Evolutionary conservation across 2,888 invertebrate species (phyloP).

Genomic region (Stenchaetothrips biformis): DNA sequence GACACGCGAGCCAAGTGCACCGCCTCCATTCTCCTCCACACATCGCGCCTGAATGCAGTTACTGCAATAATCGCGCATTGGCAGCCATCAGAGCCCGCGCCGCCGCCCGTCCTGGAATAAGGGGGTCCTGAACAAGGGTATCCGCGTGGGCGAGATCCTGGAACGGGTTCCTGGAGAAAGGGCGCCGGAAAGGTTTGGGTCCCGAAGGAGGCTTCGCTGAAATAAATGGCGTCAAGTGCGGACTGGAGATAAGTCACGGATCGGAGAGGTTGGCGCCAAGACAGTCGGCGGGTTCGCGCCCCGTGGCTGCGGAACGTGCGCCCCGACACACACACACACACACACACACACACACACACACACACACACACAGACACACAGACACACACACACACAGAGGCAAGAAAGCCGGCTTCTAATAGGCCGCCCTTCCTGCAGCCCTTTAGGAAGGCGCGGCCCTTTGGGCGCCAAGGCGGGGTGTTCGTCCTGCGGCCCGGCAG

Average conservation of each 20-base stretch:
- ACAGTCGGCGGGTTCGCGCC: background rate
- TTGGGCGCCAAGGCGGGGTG: background rate
- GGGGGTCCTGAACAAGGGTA: no score
- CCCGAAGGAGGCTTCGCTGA: background rate
- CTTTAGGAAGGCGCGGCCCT: background rate
- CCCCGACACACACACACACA: background rate
- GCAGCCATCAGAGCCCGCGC: no score
- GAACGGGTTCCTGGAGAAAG: no score
- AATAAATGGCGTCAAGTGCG: slow-evolving; percentile 7
- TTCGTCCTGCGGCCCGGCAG: background rate
- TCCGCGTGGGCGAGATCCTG: no score
- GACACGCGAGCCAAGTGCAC: no score
- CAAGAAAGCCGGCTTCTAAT: background rate
- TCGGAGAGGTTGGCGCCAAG: background rate
- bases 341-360: background rate
- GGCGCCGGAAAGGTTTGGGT: no score
- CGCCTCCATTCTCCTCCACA: no score
- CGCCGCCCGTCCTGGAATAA: no score
- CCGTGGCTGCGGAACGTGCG: background rate
- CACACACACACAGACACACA: background rate
- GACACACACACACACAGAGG: no score
- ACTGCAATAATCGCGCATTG: no score
- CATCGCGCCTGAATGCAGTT: no score
- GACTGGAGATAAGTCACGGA: slow-evolving; percentile 8
- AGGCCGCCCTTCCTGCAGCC: background rate